A percentile compares a stretch with the other conserved stretches of the same genome.
phyloP scores from a whole-genome alignment of 1,140 invertebrate genomes.

The Leptinotarsa undecemlineata region DNA sequence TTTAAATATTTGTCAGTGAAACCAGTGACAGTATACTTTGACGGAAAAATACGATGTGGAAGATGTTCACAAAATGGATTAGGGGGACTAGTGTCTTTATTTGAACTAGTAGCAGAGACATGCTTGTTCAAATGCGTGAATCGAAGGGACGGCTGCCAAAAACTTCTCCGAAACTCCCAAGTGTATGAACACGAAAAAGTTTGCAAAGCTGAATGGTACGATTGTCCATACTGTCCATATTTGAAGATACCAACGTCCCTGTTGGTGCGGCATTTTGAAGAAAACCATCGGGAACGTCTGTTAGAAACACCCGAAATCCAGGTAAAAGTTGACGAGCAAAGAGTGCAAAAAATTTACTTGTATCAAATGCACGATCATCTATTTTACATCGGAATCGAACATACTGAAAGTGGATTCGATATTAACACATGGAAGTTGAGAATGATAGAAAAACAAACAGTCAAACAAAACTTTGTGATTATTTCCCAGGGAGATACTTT shows the following conservation, averaged over 20 bases:
- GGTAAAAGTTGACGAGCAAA: too few species aligned
- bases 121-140: constrained; percentile 15
- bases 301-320: too few species aligned
- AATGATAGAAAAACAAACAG: too few species aligned
- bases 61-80: not conserved
- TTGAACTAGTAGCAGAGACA: not conserved
- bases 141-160: constrained; percentile 7
- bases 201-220: not conserved
- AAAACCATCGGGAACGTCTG: not conserved
- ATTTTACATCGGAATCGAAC: too few species aligned
- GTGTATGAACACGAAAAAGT: constrained; percentile 9
- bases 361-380: too few species aligned
- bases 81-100: not conserved
- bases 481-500: too few species aligned
- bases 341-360: too few species aligned
- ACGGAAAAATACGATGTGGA: constrained; percentile 9
- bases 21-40: not conserved
- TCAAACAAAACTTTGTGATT: too few species aligned
- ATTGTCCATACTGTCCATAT: not conserved
- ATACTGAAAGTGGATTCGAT: too few species aligned
- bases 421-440: too few species aligned
- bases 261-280: not conserved
- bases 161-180: not conserved
- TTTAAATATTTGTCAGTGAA: constrained; percentile 17
- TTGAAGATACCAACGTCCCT: not conserved